These are phyloP conservation scores for Papilio xuthus DNA, from an alignment of 1,140 invertebrate species.

Conservation along the genomic window DNA sequence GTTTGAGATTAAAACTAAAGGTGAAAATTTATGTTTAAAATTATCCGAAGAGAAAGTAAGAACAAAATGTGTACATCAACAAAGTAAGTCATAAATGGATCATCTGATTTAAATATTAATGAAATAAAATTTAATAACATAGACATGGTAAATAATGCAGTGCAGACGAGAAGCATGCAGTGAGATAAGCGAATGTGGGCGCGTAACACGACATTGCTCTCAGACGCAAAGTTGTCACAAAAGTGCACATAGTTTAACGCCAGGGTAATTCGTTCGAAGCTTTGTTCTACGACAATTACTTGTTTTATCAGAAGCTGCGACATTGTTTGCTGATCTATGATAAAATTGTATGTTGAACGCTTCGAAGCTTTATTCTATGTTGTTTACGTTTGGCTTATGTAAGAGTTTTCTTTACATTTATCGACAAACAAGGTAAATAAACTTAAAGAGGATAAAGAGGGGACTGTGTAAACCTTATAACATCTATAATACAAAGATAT, in stretches of 20 bases:
- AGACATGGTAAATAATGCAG: not conserved
- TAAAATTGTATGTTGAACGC: not conserved
- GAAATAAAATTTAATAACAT: not conserved
- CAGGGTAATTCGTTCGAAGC: conserved; percentile 11
- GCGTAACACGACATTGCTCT: conserved; percentile 16
- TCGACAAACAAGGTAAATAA: not conserved
- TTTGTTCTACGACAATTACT: conserved; percentile 12
- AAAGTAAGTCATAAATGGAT: not conserved
- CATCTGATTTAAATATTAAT: conserved; percentile 1
- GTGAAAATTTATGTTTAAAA: not conserved
- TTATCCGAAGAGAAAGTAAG: not conserved
- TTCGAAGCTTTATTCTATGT: not conserved
- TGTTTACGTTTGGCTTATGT: not conserved
- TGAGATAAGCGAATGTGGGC: conserved; percentile 13
- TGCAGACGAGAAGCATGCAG: not conserved
- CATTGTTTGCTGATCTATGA: conserved; percentile 2
- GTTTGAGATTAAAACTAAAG: not conserved
- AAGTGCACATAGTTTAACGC: not conserved
- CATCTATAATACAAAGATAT: not conserved
- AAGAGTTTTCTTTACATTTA: not conserved
- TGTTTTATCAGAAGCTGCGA: conserved; percentile 9
- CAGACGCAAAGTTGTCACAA: conserved; percentile 18
- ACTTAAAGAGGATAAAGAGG: not conserved
- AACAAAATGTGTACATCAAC: not conserved
- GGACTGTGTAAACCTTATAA: not conserved